A percentile compares a stretch with the other conserved stretches of the same genome.
These are phyloP conservation scores for Corythaixoides concolor DNA, from an alignment of 2,113 vertebrate genomes.

Conservation along the genomic window DNA sequence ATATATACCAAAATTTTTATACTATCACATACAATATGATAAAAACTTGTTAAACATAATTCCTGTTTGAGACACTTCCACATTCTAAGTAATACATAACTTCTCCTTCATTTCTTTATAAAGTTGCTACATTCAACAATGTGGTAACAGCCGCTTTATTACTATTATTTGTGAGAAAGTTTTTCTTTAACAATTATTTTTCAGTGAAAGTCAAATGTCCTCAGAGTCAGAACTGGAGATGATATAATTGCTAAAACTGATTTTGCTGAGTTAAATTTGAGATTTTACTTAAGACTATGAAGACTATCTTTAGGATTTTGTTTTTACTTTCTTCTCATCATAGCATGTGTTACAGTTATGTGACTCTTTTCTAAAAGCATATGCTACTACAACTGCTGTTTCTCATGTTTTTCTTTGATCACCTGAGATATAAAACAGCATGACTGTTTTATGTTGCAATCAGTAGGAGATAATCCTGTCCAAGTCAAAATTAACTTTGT, in stretches of 20 bases:
- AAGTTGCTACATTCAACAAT: neutral
- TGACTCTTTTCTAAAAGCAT: constrained; percentile 2
- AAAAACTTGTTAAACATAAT: neutral
- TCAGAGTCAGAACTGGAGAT: neutral
- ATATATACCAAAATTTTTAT: neutral
- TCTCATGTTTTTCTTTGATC: neutral
- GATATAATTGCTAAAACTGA: neutral
- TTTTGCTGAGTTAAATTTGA: neutral
- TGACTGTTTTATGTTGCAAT: neutral
- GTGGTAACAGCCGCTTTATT: neutral
- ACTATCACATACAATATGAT: neutral
- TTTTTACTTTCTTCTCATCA: constrained; percentile 21
- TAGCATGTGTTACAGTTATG: neutral
- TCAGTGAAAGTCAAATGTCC: neutral
- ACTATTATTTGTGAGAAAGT: neutral
- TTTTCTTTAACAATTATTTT: neutral
- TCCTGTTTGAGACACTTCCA: neutral
- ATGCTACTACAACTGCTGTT: neutral
- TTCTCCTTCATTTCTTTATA: neutral
- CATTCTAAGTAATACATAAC: neutral
- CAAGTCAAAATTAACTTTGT: neutral
- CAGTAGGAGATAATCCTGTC: neutral
- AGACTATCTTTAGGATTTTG: neutral
- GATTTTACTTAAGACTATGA: neutral
- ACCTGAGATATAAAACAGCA: neutral